Conservation (phyloP, 2,888 invertebrate genomes). For the Pachycephus smyrnensis region DNA sequence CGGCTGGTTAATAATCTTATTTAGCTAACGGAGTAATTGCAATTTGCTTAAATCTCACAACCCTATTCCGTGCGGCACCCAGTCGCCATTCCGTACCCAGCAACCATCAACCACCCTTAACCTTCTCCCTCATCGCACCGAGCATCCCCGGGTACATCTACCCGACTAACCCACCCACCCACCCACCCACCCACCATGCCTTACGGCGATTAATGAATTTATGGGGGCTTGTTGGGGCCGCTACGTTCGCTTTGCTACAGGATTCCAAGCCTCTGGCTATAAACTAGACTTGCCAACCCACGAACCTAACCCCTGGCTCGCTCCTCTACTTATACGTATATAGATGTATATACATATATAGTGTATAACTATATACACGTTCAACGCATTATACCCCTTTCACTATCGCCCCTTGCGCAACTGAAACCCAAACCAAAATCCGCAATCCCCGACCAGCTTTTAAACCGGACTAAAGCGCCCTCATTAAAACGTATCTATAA, state of each 20-base stretch:
- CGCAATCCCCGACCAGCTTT: slow-evolving; percentile 31
- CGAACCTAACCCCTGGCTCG: slow-evolving; percentile 50
- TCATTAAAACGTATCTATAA: slow-evolving; percentile 16
- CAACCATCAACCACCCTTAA: not conserved
- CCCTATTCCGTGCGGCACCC: slow-evolving; percentile 38
- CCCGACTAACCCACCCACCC: not conserved
- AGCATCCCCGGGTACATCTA: not conserved
- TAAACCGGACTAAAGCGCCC: slow-evolving; percentile 42
- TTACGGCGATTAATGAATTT: slow-evolving; percentile 60
- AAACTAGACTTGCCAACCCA: slow-evolving; percentile 56
- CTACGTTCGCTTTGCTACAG: slow-evolving; percentile 51
- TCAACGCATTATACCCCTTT: slow-evolving; percentile 21
- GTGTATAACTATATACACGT: not conserved
- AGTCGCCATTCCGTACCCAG: slow-evolving; percentile 10
- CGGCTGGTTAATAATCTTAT: slow-evolving; percentile 59
- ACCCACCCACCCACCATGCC: slow-evolving; percentile 26
- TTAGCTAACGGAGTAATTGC: slow-evolving; percentile 58
- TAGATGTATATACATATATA: not conserved
- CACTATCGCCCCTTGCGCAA: slow-evolving; percentile 24
- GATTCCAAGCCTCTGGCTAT: slow-evolving; percentile 54
- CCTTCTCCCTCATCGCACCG: not conserved
- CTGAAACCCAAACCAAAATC: slow-evolving; percentile 19
- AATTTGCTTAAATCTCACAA: slow-evolving; percentile 58
- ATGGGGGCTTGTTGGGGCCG: slow-evolving; percentile 52
- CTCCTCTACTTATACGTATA: not conserved